Conservation (phyloP, 2,888 invertebrate species). For the Drosophila gaucha region DNA sequence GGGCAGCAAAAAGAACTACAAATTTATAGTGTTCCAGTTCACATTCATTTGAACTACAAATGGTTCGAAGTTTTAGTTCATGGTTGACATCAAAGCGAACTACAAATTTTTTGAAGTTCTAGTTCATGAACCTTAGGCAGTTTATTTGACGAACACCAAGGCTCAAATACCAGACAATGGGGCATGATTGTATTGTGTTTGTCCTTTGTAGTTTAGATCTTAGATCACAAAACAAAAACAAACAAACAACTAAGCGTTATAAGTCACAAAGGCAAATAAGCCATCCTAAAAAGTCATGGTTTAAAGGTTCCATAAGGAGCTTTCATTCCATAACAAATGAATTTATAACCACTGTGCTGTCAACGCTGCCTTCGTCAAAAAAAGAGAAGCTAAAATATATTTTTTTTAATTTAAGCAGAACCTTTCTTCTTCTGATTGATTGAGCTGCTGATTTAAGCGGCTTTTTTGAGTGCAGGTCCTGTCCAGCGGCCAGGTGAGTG, state of each 20-base stretch:
- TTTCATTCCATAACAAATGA: too few species aligned
- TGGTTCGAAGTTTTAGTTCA: background rate
- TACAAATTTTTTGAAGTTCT: too few species aligned
- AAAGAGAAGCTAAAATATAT: constrained; percentile 7
- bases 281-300: too few species aligned
- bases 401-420: constrained; percentile 72
- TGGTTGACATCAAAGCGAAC: too few species aligned
- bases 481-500: constrained; percentile 2
- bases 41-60: background rate
- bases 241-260: too few species aligned
- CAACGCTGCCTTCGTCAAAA: constrained; percentile 27
- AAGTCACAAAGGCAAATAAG: too few species aligned
- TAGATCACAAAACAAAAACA: too few species aligned
- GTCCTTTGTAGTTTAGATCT: too few species aligned
- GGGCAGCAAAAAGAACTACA: background rate
- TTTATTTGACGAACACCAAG: background rate
- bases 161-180: too few species aligned
- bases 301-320: too few species aligned
- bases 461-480: constrained; percentile 39
- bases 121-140: too few species aligned
- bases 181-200: too few species aligned
- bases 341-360: constrained; percentile 43
- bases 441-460: constrained; percentile 79
- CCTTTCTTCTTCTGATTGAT: constrained; percentile 69
- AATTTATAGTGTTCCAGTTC: background rate